phyloP scores from a whole-genome alignment of 2,888 invertebrate genomes.

The Cheilosia soror region DNA sequence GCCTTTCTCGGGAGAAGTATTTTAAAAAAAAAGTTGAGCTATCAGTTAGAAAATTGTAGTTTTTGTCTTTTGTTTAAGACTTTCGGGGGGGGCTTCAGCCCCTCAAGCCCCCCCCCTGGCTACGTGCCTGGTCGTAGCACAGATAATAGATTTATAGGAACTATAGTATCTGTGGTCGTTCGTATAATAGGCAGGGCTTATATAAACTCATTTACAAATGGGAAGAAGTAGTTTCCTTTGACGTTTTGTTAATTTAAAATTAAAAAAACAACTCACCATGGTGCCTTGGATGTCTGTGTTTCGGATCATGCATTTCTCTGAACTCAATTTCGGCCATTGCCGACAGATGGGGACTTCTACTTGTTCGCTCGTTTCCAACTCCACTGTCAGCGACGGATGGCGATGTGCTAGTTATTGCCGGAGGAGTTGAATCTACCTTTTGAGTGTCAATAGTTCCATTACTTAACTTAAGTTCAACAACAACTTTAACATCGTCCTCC shows the following conservation, averaged over 20 bases:
- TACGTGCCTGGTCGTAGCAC: no score
- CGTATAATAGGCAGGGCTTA: no score
- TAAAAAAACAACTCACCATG: constrained; percentile 79
- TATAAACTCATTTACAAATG: no score
- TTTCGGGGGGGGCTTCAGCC: no score
- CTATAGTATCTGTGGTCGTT: no score
- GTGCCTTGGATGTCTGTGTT: constrained; percentile 82
- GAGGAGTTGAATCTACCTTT: not conserved
- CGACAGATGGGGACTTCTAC: constrained; percentile 7
- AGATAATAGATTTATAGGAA: no score
- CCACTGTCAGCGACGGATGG: constrained; percentile 7
- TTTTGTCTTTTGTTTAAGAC: no score
- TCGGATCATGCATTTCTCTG: constrained; percentile 83
- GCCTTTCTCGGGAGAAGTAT: no score
- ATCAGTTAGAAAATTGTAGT: no score
- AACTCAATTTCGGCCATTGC: constrained; percentile 76
- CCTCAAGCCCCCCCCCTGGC: no score
- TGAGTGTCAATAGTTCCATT: not conserved
- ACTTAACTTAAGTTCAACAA: not conserved
- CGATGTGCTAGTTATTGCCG: not conserved
- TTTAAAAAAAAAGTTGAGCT: no score
- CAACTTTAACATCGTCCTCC: constrained; percentile 73
- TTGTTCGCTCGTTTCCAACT: constrained; percentile 29
- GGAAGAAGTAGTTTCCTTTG: not conserved
- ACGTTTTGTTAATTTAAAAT: not conserved